A percentile compares a stretch with the other conserved stretches of the same genome.
phyloP scores from a whole-genome alignment of 1,140 invertebrate genomes.

The Melitaea cinxia region DNA sequence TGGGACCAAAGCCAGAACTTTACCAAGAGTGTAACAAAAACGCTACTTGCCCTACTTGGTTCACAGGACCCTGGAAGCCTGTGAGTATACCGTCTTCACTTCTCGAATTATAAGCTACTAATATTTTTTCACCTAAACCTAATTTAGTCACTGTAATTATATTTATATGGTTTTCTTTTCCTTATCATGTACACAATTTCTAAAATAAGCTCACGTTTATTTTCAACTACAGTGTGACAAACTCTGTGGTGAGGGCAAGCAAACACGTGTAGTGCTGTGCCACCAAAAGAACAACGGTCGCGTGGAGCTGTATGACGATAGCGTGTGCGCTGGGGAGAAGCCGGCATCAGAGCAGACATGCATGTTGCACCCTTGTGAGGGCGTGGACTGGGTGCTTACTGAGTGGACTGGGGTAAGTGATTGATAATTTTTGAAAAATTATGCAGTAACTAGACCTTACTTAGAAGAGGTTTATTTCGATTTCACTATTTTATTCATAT shows the following conservation, averaged over 20 bases:
- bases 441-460: too few species aligned
- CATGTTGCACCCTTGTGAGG: constrained; percentile 91
- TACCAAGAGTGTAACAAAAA: constrained; percentile 89
- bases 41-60: constrained; percentile 91
- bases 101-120: too few species aligned
- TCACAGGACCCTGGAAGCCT: constrained; percentile 92
- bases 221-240: constrained; percentile 87
- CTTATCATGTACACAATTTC: too few species aligned
- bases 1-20: constrained; percentile 86
- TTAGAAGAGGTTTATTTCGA: too few species aligned
- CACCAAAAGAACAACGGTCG: constrained; percentile 87
- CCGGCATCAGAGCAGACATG: constrained; percentile 88
- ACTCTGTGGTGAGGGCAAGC: constrained; percentile 92
- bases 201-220: not conserved
- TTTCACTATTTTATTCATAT: too few species aligned
- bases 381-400: constrained; percentile 94
- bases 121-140: too few species aligned
- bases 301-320: constrained; percentile 87
- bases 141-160: too few species aligned
- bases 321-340: constrained; percentile 86
- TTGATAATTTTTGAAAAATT: not conserved
- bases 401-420: constrained; percentile 93
- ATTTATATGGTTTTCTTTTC: too few species aligned
- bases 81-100: too few species aligned
- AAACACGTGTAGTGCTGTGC: constrained; percentile 88